Evolutionary conservation across 2,113 vertebrate species (phyloP).

Genomic region (Malaclemys terrapin): DNA sequence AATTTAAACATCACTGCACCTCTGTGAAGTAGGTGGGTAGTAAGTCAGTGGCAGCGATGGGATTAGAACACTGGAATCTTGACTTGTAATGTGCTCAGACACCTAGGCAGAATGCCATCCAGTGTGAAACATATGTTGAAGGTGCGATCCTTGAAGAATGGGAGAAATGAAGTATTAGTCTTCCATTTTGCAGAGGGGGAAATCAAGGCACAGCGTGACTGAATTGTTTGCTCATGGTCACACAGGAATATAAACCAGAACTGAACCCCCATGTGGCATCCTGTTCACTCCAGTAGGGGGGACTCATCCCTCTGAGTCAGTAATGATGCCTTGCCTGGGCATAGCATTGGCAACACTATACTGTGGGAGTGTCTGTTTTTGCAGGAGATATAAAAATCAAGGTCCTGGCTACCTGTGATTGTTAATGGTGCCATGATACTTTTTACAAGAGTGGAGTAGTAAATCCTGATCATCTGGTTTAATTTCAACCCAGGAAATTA

Average conservation of each 20-base stretch:
- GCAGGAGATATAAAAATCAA: neutral
- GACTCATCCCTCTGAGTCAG: neutral
- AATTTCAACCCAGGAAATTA: neutral
- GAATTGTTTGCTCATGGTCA: conserved; percentile 20
- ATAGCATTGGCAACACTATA: neutral
- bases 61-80: neutral
- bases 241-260: conserved; percentile 15
- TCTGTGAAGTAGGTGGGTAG: neutral
- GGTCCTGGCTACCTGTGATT: neutral
- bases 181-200: conserved; percentile 53
- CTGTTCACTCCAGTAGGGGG: neutral
- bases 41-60: neutral
- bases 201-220: conserved; percentile 52
- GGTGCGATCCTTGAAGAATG: neutral
- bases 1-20: neutral
- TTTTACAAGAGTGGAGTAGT: fast-evolving
- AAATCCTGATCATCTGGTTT: neutral
- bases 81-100: neutral
- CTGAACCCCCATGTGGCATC: neutral
- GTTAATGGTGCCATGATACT: fast-evolving
- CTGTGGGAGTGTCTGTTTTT: neutral
- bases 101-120: neutral
- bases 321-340: neutral
- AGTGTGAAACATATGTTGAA: neutral
- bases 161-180: neutral